phyloP scores from a whole-genome alignment of 1,140 invertebrate species.

The Adelges cooleyi region DNA sequence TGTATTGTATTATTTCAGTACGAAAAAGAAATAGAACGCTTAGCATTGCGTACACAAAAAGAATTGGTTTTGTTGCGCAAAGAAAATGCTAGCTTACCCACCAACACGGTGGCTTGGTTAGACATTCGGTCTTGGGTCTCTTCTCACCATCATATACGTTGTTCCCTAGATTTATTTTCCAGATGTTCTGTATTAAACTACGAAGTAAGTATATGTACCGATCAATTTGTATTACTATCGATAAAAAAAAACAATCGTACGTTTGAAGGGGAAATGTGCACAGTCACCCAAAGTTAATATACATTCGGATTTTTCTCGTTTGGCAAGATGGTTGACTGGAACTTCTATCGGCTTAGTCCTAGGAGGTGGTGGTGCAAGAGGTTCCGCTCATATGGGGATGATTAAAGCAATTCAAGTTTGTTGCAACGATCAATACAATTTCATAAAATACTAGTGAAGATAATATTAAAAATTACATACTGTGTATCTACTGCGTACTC shows the following conservation, averaged over 20 bases:
- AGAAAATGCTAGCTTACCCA: constrained; percentile 66
- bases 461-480: too few relatives aligned
- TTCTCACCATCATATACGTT: constrained; percentile 94
- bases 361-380: constrained; percentile 91
- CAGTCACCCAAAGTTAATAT: constrained; percentile 61
- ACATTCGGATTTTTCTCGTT: constrained; percentile 89
- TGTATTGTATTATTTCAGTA: constrained; percentile 48
- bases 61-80: constrained; percentile 87
- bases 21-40: constrained; percentile 87
- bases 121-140: constrained; percentile 94
- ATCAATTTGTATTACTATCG: too few relatives aligned
- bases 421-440: too few relatives aligned
- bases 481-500: too few relatives aligned
- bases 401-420: constrained; percentile 72
- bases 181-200: constrained; percentile 37
- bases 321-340: constrained; percentile 92
- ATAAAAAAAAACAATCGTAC: constrained; percentile 51
- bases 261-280: constrained; percentile 74
- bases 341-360: constrained; percentile 85
- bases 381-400: constrained; percentile 91
- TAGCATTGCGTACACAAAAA: constrained; percentile 91
- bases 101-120: constrained; percentile 88
- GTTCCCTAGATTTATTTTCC: constrained; percentile 87
- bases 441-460: not conserved
- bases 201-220: too few relatives aligned